Evolutionary conservation across 2,113 vertebrate species (phyloP).

Genomic region (Passer domesticus): DNA sequence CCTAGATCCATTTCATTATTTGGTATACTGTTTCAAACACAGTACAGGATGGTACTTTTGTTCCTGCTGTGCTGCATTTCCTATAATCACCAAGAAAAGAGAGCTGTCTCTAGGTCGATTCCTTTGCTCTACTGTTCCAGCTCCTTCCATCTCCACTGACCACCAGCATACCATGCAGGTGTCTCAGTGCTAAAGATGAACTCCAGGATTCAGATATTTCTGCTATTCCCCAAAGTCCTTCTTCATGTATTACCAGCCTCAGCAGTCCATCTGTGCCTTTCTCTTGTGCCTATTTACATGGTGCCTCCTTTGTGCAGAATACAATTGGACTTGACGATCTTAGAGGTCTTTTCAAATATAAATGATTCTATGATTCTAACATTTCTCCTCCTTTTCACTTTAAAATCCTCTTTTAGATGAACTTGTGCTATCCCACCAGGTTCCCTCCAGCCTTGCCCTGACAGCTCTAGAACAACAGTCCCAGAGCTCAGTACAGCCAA

Average conservation of each 20-base stretch:
- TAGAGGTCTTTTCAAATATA: neutral
- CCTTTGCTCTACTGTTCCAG: neutral
- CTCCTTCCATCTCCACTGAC: neutral
- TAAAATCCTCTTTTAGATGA: neutral
- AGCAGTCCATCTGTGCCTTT: neutral
- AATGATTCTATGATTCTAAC: neutral
- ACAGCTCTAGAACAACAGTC: neutral
- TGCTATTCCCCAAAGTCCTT: neutral
- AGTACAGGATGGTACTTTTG: neutral
- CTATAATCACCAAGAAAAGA: neutral
- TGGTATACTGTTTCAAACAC: neutral
- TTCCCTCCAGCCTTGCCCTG: neutral
- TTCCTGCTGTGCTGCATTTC: neutral
- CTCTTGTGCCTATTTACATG: neutral
- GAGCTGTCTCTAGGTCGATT: neutral
- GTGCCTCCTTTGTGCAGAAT: neutral
- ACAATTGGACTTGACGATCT: neutral
- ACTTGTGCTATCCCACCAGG: neutral
- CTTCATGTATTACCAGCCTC: neutral
- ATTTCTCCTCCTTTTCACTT: neutral
- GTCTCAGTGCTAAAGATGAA: neutral
- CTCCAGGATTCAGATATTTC: neutral
- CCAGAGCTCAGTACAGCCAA: neutral
- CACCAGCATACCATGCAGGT: neutral
- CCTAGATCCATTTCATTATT: neutral